A percentile compares a stretch with the other conserved stretches of the same genome.
phyloP scores from a whole-genome alignment of 2,888 invertebrate genomes.

The Microplitis manilae region DNA sequence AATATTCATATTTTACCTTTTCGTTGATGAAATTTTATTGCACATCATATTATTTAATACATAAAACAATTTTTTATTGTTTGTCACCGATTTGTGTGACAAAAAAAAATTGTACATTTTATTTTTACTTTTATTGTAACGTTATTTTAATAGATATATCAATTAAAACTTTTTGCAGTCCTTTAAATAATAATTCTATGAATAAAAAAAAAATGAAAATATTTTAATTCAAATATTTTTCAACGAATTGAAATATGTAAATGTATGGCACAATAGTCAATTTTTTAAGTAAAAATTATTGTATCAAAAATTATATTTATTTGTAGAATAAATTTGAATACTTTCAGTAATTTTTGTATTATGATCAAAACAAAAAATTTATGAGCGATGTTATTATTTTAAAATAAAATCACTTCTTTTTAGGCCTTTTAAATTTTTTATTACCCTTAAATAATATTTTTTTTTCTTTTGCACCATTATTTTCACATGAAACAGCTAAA shows the following conservation, averaged over 20 bases:
- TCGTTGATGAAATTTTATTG: constrained; percentile 23
- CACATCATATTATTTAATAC: constrained; percentile 9
- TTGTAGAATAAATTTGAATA: background rate
- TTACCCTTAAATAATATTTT: too few relatives aligned
- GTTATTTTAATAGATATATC: background rate
- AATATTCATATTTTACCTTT: constrained; percentile 39
- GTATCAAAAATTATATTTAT: background rate
- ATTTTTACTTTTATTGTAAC: background rate
- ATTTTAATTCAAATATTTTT: background rate
- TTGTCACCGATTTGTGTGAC: background rate
- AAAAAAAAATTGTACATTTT: background rate
- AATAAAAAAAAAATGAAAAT: background rate
- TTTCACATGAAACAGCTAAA: too few relatives aligned
- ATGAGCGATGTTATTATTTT: background rate
- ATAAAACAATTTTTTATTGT: background rate
- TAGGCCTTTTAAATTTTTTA: too few relatives aligned
- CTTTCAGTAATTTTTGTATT: background rate
- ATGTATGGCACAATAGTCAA: background rate
- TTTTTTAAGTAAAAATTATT: background rate
- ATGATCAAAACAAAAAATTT: background rate
- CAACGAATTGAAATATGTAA: background rate
- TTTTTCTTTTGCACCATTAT: too few relatives aligned
- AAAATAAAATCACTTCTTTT: background rate
- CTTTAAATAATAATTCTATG: background rate
- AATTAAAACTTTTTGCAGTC: background rate